These are phyloP conservation scores for Harlomillsia oculata DNA, from an alignment of 1,140 invertebrate genomes.

Conservation along the genomic window DNA sequence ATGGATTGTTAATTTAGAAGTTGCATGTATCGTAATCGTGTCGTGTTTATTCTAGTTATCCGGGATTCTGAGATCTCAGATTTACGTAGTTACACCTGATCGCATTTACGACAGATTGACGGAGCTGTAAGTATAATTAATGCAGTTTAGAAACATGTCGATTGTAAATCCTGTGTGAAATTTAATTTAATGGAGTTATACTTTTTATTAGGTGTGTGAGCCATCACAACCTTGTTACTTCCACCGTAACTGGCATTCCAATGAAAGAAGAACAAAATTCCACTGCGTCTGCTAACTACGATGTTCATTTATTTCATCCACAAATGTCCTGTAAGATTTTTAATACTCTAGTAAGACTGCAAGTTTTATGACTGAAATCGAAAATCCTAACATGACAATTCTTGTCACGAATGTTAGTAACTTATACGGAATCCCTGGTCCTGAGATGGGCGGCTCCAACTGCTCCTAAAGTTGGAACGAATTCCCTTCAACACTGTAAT, in stretches of 20 bases:
- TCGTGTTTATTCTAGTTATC: conserved; percentile 47
- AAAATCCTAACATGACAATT: background rate
- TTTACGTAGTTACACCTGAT: conserved; percentile 57
- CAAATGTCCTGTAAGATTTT: conserved; percentile 17
- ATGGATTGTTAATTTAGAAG: background rate
- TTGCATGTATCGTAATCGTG: background rate
- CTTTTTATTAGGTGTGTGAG: conserved; percentile 19
- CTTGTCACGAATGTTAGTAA: background rate
- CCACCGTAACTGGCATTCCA: conserved; percentile 93
- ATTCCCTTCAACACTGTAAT: conserved; percentile 56
- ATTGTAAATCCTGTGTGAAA: too few species aligned
- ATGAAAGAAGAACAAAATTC: conserved; percentile 99
- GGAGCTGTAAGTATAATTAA: conserved; percentile 9
- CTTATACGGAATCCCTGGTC: conserved; percentile 15
- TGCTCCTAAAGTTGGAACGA: conserved; percentile 36
- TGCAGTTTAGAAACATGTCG: too few species aligned
- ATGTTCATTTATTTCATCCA: conserved; percentile 90
- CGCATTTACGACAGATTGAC: conserved; percentile 18
- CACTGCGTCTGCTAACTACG: conserved; percentile 93
- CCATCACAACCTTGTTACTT: conserved; percentile 87
- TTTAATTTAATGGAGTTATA: too few species aligned
- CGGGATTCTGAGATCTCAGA: conserved; percentile 54
- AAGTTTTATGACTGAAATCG: background rate
- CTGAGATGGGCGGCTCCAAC: conserved; percentile 36
- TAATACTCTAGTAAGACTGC: background rate